Percentiles rank a stretch among this genome's conserved stretches.
These are phyloP conservation scores for Cyphomyrus plagiostoma DNA, from an alignment of 2,113 vertebrate species.

Conservation along the genomic window DNA sequence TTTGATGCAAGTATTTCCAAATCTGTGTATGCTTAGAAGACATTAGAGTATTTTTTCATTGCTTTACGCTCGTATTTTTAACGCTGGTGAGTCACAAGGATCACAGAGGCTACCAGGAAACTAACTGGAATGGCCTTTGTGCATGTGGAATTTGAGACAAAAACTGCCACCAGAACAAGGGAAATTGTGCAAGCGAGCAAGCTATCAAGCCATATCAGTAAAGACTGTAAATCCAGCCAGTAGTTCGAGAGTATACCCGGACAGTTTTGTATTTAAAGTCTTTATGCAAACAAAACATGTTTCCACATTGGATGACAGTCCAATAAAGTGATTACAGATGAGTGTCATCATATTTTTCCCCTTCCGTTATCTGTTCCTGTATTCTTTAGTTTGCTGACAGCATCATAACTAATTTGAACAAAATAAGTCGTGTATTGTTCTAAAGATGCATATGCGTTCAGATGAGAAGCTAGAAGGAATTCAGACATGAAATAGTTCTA, in stretches of 20 bases:
- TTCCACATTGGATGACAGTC: background rate
- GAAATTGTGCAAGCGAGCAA: constrained; percentile 6
- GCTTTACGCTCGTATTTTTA: background rate
- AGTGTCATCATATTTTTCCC: background rate
- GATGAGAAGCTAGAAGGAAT: background rate
- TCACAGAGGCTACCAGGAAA: background rate
- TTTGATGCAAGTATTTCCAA: background rate
- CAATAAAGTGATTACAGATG: background rate
- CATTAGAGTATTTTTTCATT: background rate
- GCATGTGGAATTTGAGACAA: constrained; percentile 3
- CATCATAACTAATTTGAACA: background rate
- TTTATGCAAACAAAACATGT: background rate
- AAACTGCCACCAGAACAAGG: constrained; percentile 12
- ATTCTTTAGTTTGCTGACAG: background rate
- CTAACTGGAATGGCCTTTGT: background rate
- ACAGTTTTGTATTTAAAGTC: background rate
- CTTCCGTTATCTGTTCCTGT: background rate
- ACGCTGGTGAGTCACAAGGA: background rate
- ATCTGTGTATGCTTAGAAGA: background rate
- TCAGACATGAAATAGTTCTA: background rate
- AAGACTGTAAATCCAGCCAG: background rate
- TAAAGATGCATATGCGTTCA: background rate
- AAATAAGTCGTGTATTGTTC: background rate
- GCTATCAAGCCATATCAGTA: background rate
- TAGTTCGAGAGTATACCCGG: background rate